Conservation (phyloP, 1,140 invertebrate genomes). For the Lordiphosa stackelbergi region DNA sequence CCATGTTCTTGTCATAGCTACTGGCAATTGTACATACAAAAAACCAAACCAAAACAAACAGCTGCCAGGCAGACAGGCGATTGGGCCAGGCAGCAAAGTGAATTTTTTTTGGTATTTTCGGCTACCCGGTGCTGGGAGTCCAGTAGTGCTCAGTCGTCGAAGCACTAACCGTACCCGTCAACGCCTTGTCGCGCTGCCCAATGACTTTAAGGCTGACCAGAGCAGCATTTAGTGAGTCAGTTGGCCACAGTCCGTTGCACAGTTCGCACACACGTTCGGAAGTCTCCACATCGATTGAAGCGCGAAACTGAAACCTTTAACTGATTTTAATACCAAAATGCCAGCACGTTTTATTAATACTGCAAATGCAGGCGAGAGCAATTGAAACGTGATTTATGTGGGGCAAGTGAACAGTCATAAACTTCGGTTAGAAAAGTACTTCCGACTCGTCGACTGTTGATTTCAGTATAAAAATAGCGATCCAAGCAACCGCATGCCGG, state of each 20-base stretch:
- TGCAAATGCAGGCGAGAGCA: conserved; percentile 27
- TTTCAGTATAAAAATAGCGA: too few relatives aligned
- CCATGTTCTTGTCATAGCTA: conserved; percentile 10
- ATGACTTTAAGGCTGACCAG: conserved; percentile 41
- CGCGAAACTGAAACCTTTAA: conserved; percentile 16
- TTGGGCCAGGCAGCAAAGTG: too few relatives aligned
- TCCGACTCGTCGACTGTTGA: too few relatives aligned
- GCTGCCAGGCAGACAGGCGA: too few relatives aligned
- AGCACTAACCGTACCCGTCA: background rate
- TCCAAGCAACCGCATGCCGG: conserved; percentile 38
- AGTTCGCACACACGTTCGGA: conserved; percentile 38
- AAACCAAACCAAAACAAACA: background rate
- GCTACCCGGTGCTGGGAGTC: too few relatives aligned
- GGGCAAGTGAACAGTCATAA: conserved; percentile 34
- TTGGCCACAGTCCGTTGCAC: conserved; percentile 57
- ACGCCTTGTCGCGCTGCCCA: conserved; percentile 10
- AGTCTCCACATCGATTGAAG: conserved; percentile 15
- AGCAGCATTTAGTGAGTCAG: conserved; percentile 38
- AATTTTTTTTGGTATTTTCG: too few relatives aligned
- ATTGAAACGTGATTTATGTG: conserved; percentile 67
- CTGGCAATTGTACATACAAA: conserved; percentile 7
- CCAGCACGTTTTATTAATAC: conserved; percentile 64
- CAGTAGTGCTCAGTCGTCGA: background rate
- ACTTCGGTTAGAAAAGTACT: too few relatives aligned
- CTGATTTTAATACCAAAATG: conserved; percentile 41